A percentile compares a stretch with the other conserved stretches of the same genome.
These are phyloP conservation scores for Myrmophylax atrothorax DNA, from an alignment of 2,113 vertebrate genomes.

Conservation along the genomic window DNA sequence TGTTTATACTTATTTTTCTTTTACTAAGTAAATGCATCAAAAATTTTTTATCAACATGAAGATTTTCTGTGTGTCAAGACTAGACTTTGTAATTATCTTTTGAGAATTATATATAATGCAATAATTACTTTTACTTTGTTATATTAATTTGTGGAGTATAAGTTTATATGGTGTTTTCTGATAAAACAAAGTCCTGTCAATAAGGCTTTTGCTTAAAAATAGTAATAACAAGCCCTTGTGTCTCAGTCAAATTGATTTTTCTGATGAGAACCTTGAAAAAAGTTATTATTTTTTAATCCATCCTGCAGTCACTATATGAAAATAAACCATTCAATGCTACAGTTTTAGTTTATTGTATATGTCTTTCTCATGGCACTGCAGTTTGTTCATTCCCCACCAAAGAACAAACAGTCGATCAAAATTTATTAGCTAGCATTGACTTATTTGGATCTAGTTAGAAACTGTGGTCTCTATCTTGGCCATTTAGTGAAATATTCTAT, in stretches of 20 bases:
- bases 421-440: conserved; percentile 39
- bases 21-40: neutral
- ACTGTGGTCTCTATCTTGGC: neutral
- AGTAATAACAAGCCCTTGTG: neutral
- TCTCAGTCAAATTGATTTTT: conserved; percentile 44
- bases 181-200: neutral
- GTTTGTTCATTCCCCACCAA: neutral
- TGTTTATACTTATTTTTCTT: neutral
- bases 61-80: neutral
- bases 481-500: conserved; percentile 16
- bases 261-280: neutral
- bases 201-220: conserved; percentile 14
- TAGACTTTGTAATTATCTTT: neutral
- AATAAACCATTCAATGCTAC: neutral
- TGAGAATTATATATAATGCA: neutral
- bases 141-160: neutral
- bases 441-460: conserved; percentile 12
- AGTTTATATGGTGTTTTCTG: neutral
- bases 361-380: neutral
- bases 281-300: neutral
- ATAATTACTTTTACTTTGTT: neutral
- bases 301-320: neutral
- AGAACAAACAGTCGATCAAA: conserved; percentile 3
- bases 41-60: neutral
- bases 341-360: conserved; percentile 8